A percentile compares a stretch with the other conserved stretches of the same genome.
Evolutionary conservation across 2,113 vertebrate species (phyloP).

Genomic region (Neogale vison): DNA sequence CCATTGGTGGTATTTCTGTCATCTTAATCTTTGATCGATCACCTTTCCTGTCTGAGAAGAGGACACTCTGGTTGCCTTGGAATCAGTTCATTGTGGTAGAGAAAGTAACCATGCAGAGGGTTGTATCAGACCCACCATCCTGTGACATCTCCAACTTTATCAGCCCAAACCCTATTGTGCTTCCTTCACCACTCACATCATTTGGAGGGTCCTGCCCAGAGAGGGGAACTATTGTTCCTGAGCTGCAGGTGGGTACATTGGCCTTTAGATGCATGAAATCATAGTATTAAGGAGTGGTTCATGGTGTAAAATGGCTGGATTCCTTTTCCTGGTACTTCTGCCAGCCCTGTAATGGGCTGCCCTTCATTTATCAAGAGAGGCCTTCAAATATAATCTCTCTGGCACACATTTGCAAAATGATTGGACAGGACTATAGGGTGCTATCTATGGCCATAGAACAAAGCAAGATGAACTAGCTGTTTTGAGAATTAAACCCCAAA

Average conservation of each 20-base stretch:
- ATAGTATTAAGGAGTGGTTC: background rate
- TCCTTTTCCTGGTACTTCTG: background rate
- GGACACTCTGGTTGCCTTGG: slow-evolving; percentile 96
- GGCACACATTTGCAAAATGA: slow-evolving; percentile 4
- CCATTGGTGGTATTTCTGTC: slow-evolving; percentile 94
- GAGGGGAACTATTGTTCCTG: slow-evolving; percentile 93
- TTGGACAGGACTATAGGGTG: background rate
- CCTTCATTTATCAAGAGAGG: slow-evolving; percentile 27
- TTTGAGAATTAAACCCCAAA: slow-evolving; percentile 42
- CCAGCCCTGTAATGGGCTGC: background rate
- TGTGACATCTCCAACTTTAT: slow-evolving; percentile 93
- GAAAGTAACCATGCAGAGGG: slow-evolving; percentile 94
- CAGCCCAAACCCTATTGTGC: slow-evolving; percentile 95
- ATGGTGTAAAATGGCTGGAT: background rate
- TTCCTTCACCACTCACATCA: slow-evolving; percentile 94
- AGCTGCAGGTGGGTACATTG: slow-evolving; percentile 90
- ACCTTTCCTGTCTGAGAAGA: slow-evolving; percentile 94
- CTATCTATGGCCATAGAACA: slow-evolving; percentile 10
- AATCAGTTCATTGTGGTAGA: slow-evolving; percentile 96
- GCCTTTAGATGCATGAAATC: background rate
- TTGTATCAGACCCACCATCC: slow-evolving; percentile 82
- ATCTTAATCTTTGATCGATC: slow-evolving; percentile 96
- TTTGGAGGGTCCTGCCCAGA: slow-evolving; percentile 95
- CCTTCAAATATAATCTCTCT: slow-evolving; percentile 36
- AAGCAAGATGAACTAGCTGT: slow-evolving; percentile 37